Evolutionary conservation across 2,113 vertebrate species (phyloP).

Genomic region (Sphyrna mokarran): DNA sequence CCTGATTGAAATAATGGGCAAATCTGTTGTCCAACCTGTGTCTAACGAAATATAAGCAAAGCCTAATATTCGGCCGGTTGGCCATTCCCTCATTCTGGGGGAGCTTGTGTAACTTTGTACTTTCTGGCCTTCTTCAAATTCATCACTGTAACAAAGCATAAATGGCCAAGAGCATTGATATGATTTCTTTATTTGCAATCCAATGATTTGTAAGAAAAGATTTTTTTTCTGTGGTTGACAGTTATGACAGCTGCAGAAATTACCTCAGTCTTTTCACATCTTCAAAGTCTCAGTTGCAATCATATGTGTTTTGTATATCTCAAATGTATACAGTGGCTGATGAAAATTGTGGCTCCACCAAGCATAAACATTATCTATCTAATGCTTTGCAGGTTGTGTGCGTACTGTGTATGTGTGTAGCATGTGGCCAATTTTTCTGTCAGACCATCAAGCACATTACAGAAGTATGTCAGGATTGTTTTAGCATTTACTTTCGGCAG

Average conservation of each 20-base stretch:
- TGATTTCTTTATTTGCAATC: not conserved
- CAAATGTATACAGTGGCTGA: not conserved
- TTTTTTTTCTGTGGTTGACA: not conserved
- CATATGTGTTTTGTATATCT: not conserved
- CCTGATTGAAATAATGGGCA: slow-evolving; percentile 5
- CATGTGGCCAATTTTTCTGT: not conserved
- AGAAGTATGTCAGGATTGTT: not conserved
- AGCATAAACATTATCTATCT: not conserved
- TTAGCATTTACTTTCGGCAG: not conserved
- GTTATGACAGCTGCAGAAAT: not conserved
- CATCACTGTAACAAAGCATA: not conserved
- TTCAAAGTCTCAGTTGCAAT: slow-evolving; percentile 19
- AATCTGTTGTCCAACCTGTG: not conserved
- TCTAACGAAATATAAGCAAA: not conserved
- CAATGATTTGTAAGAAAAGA: not conserved
- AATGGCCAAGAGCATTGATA: not conserved
- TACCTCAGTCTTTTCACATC: not conserved
- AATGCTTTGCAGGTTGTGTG: not conserved
- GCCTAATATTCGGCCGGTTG: not conserved
- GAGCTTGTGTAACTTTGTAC: not conserved
- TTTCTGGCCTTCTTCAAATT: not conserved
- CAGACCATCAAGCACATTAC: not conserved
- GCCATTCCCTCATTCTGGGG: not conserved
- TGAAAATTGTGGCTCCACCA: not conserved
- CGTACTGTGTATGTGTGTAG: not conserved